These are phyloP conservation scores for Ciconia stormi DNA, from an alignment of 2,113 vertebrate genomes.

Conservation along the genomic window DNA sequence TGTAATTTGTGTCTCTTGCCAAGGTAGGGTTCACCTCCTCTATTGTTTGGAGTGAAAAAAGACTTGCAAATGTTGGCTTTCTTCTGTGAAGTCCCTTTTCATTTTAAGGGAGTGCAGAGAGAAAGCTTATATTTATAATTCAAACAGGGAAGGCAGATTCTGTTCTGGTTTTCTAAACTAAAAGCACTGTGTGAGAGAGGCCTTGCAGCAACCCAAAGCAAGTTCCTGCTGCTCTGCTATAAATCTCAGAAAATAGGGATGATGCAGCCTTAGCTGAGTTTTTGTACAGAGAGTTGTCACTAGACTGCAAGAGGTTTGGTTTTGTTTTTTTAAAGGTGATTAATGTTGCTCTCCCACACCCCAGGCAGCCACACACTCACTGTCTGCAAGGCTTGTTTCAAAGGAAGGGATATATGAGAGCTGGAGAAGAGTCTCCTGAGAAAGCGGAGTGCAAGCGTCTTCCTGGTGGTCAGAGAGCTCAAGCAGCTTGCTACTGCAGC, in stretches of 20 bases:
- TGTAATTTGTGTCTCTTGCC: background rate
- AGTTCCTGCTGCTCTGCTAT: conserved; percentile 5
- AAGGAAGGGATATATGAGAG: background rate
- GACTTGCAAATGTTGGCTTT: background rate
- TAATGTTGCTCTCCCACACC: background rate
- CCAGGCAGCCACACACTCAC: fast-evolving
- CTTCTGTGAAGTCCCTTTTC: background rate
- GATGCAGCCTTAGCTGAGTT: background rate
- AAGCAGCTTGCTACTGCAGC: background rate
- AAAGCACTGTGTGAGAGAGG: background rate
- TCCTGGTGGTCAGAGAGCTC: background rate
- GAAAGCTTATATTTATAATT: background rate
- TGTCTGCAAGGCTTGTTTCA: background rate
- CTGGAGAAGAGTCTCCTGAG: background rate
- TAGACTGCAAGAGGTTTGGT: background rate
- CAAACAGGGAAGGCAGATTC: background rate
- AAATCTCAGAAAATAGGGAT: background rate
- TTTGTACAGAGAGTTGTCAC: background rate
- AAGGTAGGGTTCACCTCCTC: background rate
- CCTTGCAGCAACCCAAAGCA: conserved; percentile 2
- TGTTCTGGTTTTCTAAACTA: background rate
- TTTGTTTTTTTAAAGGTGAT: background rate
- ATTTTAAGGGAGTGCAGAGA: background rate
- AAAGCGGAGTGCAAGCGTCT: background rate
- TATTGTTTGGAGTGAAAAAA: background rate